Evolutionary conservation across 1,140 invertebrate species (phyloP), one percentile per base, ranked within the genome.

Genomic region (Saccostrea echinata): DNA sequence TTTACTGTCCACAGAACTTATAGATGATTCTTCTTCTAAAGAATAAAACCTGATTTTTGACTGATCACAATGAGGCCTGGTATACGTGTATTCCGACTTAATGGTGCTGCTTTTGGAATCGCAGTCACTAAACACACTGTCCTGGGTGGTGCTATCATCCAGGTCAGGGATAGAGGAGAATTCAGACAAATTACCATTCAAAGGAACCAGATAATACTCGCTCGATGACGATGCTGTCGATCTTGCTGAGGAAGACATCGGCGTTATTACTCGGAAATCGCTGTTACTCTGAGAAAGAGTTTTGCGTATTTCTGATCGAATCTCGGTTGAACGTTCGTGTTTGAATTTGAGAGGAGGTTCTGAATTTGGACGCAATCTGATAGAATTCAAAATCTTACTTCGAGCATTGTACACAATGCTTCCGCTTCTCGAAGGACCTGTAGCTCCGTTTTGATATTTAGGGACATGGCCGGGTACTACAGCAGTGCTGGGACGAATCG

Each of bases 341-440:
- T 88, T 90, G 27, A 85, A 90, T 55, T 71, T 61, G 11, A 81
- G 35, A 11, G 84, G 53, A 33, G 84, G 86, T 27, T 88, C 89
- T 9, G 89, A 90, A 24, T 88, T 71, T 27, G 86, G 86, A 27
- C 89, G 51, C 21, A 88, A 64, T 35, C 89, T 35, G 33, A 90
- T 90, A 35, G 86, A 84, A 43, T 90, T 90, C 64, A 90, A 33
- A 18, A 90, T 52, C 24, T 84, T 86, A 33, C 84, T 84, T 53
- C 85, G 51, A 81, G 84, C 86, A 83, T 88, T 88, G 33, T 90
- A 90, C 30, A 90, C 33, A 30, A 89, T n/a, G 83, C 87, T 88
- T 1, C 89, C 89, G 21, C 85, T 68, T 3, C 76, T 68, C n/a
- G 89, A 85, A 16, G 89, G 89, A 57, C 89, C 89, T 76, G 84